Base-by-base conservation (phyloP, 2,888 invertebrate genomes). In the Timema cristinae region DNA sequence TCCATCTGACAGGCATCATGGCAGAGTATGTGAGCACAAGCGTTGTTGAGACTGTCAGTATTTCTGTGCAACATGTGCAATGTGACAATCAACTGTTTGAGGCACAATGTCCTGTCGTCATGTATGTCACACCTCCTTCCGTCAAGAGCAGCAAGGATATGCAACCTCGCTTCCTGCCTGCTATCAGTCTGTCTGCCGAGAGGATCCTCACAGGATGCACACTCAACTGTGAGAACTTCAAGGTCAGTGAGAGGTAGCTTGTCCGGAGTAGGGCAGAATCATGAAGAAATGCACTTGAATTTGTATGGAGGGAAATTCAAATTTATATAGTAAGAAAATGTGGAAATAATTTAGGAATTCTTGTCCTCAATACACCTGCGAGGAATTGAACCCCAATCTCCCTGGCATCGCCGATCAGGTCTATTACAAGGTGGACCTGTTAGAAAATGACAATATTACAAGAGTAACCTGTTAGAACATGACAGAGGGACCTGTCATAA, bases 201-300 rank as follows among this genome's bases (percentile, higher is more conserved):
- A 87, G 92, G 79, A 84, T 91, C 75, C 32, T 63, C 32, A 89
- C 91, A 50, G 88, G 89, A 79, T 85, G 86, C 11, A 85, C 88
- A 80, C 88, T 90, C 83, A 93, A 96, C 83, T 95, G 96, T 4
- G 90, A 93, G 76, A 95, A 95, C 80, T 95, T 94, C 83, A 91
- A 93, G 83, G 89, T 89, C 32, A 32, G 32, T 32, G 32, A 32
- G 32, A 32, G 32, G n/a, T n/a, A n/a, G n/a, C n/a, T n/a, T n/a
- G n/a, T 32, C 32, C 32, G 32, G 32, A 32, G 32, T 32, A 32
- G 2, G 4, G 32, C 4, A 32, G 2, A 32, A 32, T 32, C 32
- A 32, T n/a, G 32, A 32, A 32, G 32, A n/a, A n/a, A n/a, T n/a
- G n/a, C n/a, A n/a, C n/a, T n/a, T n/a, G n/a, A n/a, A n/a, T n/a